These are phyloP conservation scores for Tiliqua scincoides DNA, from an alignment of 2,113 vertebrate species.

Conservation along the genomic window DNA sequence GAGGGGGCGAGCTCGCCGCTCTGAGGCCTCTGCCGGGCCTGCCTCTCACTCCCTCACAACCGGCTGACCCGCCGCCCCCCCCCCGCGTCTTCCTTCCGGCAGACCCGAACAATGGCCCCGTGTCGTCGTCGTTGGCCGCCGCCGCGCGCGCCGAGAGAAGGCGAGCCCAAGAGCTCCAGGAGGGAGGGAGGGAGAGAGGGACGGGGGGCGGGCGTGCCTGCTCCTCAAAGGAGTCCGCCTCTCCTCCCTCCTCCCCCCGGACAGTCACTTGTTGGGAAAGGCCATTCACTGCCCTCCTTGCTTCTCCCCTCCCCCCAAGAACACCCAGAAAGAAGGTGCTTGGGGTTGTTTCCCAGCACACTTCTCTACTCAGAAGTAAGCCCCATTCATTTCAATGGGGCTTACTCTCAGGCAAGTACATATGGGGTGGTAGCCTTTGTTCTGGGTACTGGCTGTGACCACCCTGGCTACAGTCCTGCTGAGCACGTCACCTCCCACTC, in stretches of 20 bases:
- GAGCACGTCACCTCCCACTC: accelerated
- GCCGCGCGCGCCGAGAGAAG: background rate
- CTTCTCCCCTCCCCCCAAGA: background rate
- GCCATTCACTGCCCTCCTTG: background rate
- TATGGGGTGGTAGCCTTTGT: no score
- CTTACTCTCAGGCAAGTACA: no score
- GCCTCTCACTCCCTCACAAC: background rate
- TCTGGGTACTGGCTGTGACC: background rate
- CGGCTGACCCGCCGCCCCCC: no score
- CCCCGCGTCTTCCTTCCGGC: background rate
- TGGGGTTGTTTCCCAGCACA: background rate
- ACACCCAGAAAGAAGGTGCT: background rate
- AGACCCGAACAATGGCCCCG: slow-evolving; percentile 21
- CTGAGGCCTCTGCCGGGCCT: background rate
- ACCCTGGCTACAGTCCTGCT: background rate
- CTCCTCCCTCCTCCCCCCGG: background rate
- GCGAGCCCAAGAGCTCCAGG: no score
- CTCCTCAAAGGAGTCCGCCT: background rate
- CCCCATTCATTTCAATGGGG: no score
- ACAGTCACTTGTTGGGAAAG: background rate
- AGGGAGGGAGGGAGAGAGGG: no score
- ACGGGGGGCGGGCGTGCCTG: background rate
- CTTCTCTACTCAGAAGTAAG: no score
- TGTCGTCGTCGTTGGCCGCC: background rate
- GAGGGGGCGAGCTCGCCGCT: no score